Percentiles rank a stretch among this genome's conserved stretches.
phyloP scores from a whole-genome alignment of 2,888 invertebrate genomes.

The Meiosimyza platycephala region DNA sequence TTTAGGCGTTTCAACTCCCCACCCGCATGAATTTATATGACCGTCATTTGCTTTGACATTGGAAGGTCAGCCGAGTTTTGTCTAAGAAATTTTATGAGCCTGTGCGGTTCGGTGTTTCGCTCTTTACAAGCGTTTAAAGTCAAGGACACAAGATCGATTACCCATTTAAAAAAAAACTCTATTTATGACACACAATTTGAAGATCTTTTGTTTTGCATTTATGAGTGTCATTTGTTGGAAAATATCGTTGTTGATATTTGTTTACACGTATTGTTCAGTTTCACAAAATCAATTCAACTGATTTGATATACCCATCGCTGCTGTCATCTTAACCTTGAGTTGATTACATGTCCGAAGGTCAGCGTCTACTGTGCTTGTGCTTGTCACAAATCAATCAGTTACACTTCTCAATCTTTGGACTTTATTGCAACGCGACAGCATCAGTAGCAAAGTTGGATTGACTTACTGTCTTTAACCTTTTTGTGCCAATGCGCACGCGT shows the following conservation, averaged over 20 bases:
- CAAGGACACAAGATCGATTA: too few relatives aligned
- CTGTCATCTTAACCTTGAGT: conserved; percentile 32
- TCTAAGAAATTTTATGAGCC: background rate
- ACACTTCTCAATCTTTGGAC: conserved; percentile 46
- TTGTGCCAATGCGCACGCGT: conserved; percentile 26
- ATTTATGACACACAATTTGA: too few relatives aligned
- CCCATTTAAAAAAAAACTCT: too few relatives aligned
- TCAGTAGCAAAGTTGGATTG: background rate
- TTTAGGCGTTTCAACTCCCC: conserved; percentile 28
- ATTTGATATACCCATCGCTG: background rate
- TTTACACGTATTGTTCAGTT: too few relatives aligned
- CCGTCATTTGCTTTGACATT: conserved; percentile 42
- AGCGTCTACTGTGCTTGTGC: conserved; percentile 5
- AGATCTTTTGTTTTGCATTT: too few relatives aligned
- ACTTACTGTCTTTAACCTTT: background rate
- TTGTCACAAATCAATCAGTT: conserved; percentile 57
- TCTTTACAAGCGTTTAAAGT: conserved; percentile 11
- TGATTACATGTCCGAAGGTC: conserved; percentile 19
- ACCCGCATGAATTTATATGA: conserved; percentile 41
- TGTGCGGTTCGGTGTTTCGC: background rate
- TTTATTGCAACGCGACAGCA: background rate
- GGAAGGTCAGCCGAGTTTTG: background rate
- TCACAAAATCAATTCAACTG: too few relatives aligned
- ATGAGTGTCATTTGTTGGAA: too few relatives aligned
- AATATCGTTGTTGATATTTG: too few relatives aligned